Conservation (phyloP, 1,140 invertebrate species). For the Drosophila kanapiae region DNA sequence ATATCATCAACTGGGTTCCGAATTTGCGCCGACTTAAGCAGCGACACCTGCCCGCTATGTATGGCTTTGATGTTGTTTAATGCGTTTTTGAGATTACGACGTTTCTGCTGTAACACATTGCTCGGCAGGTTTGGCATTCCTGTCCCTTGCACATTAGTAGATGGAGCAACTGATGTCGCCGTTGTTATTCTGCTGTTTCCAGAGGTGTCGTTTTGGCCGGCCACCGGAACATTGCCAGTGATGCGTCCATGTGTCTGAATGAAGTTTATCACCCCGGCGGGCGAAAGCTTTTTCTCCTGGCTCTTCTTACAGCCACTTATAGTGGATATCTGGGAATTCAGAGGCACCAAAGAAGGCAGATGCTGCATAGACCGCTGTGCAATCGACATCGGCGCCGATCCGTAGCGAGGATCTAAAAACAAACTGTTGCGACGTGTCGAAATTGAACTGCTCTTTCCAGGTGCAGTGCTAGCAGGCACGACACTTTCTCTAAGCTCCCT, state of each 20-base stretch:
- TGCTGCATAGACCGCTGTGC: constrained; percentile 69
- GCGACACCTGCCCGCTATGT: constrained; percentile 72
- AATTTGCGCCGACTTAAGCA: constrained; percentile 68
- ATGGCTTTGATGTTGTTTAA: constrained; percentile 73
- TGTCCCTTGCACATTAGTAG: not conserved
- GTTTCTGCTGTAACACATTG: constrained; percentile 73
- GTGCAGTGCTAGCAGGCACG: not conserved
- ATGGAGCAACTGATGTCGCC: not conserved
- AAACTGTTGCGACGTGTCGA: constrained; percentile 59
- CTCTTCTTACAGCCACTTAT: constrained; percentile 26
- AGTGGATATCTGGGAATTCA: constrained; percentile 28
- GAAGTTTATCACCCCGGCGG: constrained; percentile 72
- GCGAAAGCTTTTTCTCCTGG: constrained; percentile 50
- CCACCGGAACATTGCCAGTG: constrained; percentile 49
- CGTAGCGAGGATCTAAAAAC: constrained; percentile 59
- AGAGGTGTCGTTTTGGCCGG: constrained; percentile 10
- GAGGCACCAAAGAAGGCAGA: constrained; percentile 47
- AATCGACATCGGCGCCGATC: constrained; percentile 70
- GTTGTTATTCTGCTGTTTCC: not conserved
- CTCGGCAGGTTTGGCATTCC: constrained; percentile 53
- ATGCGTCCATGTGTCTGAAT: constrained; percentile 72
- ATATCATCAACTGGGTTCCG: constrained; percentile 29
- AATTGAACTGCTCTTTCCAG: constrained; percentile 19
- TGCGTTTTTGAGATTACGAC: constrained; percentile 73
- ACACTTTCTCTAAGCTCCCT: constrained; percentile 1